Percentiles rank a stretch among this genome's conserved stretches.
phyloP scores from a whole-genome alignment of 92 coral and sea anemone species.

The Paramuricea clavata region DNA sequence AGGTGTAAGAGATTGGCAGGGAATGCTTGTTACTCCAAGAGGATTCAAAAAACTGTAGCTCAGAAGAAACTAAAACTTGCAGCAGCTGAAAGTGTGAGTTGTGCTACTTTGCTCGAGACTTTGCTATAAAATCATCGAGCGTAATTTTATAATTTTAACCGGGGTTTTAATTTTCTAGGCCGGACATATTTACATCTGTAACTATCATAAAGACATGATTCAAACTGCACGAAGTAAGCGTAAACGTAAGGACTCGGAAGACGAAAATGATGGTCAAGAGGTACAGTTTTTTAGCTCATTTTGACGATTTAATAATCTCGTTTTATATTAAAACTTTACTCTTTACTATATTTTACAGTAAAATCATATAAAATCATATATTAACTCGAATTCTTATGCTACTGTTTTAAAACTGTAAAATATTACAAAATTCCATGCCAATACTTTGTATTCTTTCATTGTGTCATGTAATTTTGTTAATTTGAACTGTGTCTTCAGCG shows the following conservation, averaged over 20 bases:
- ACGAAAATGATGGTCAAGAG: constrained; percentile 88
- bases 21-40: constrained; percentile 97
- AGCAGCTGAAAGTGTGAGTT: constrained; percentile 86
- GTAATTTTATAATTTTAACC: constrained; percentile 20
- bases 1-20: constrained; percentile 96
- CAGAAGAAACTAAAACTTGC: constrained; percentile 98
- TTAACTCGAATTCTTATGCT: too few relatives aligned
- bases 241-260: constrained; percentile 97
- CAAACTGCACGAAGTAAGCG: constrained; percentile 98
- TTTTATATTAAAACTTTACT: too few relatives aligned
- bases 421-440: too few relatives aligned
- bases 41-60: constrained; percentile 99
- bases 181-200: constrained; percentile 96
- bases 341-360: too few relatives aligned
- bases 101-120: constrained; percentile 32
- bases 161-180: constrained; percentile 70
- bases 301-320: too few relatives aligned
- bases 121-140: too few relatives aligned
- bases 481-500: too few relatives aligned
- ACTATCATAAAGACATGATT: constrained; percentile 97
- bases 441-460: too few relatives aligned
- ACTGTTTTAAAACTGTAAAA: too few relatives aligned
- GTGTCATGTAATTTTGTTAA: too few relatives aligned
- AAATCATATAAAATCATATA: too few relatives aligned
- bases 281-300: constrained; percentile 62